Evolutionary conservation across 2,888 invertebrate species (phyloP).

Genomic region (Conistra vaccinii): DNA sequence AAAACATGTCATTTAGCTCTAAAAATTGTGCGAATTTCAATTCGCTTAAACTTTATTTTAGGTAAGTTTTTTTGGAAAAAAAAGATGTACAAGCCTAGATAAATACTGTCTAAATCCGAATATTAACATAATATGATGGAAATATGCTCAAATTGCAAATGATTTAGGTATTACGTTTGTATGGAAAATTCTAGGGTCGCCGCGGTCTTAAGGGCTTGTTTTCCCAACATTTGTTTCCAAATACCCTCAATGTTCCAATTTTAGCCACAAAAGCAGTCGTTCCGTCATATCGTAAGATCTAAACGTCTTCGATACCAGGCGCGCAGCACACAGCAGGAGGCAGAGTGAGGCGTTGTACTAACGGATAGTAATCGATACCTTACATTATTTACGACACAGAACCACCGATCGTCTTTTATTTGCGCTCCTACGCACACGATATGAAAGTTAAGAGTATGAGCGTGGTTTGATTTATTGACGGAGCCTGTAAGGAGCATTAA

Average conservation of each 20-base stretch:
- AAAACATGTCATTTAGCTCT: no score
- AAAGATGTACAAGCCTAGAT: no score
- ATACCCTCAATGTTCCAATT: neutral
- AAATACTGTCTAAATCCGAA: no score
- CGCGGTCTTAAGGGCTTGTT: neutral
- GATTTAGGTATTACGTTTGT: no score
- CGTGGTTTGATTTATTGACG: slow-evolving; percentile 48
- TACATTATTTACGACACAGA: slow-evolving; percentile 78
- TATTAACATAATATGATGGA: no score
- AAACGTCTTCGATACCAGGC: slow-evolving; percentile 60
- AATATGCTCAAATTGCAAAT: no score
- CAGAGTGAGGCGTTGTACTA: slow-evolving; percentile 75
- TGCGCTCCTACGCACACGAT: slow-evolving; percentile 74
- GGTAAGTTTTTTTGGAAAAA: no score
- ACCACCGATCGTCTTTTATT: slow-evolving; percentile 78
- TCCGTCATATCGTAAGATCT: slow-evolving; percentile 51
- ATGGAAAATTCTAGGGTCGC: no score
- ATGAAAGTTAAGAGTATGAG: slow-evolving; percentile 52
- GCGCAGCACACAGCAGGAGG: slow-evolving; percentile 78
- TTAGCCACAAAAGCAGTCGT: slow-evolving; percentile 36
- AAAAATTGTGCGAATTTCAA: no score
- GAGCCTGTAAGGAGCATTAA: slow-evolving; percentile 36
- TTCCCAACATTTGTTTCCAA: neutral
- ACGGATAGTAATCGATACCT: slow-evolving; percentile 83
- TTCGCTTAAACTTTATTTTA: no score